These are phyloP conservation scores for Notodonta dromedarius DNA, from an alignment of 2,888 invertebrate genomes.

Conservation along the genomic window DNA sequence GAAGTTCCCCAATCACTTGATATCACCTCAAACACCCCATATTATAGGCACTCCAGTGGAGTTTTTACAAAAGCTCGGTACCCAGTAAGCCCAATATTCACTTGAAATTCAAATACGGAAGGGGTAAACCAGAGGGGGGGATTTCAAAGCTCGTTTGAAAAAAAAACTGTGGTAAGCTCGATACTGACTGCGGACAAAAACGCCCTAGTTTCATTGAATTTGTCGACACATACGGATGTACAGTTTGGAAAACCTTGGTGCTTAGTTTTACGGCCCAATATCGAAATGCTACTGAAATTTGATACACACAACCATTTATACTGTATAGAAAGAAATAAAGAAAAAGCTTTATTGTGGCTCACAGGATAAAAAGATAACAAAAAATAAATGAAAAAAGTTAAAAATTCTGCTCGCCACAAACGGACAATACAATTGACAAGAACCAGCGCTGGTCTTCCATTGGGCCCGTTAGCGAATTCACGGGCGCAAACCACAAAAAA, in stretches of 20 bases:
- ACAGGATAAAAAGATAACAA: too few relatives aligned
- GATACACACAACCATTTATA: too few relatives aligned
- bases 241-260: conserved; percentile 1
- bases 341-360: too few relatives aligned
- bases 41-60: not conserved
- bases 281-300: too few relatives aligned
- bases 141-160: conserved; percentile 39
- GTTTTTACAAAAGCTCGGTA: not conserved
- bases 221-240: conserved; percentile 22
- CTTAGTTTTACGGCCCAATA: not conserved
- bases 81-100: conserved; percentile 11
- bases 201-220: conserved; percentile 37
- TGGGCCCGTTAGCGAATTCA: too few relatives aligned
- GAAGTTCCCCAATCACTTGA: not conserved
- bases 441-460: too few relatives aligned
- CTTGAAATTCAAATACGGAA: conserved; percentile 21
- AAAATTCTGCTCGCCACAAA: too few relatives aligned
- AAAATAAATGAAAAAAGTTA: too few relatives aligned
- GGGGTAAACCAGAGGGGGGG: conserved; percentile 33
- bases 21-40: not conserved
- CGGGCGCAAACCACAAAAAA: too few relatives aligned
- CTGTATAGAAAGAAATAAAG: too few relatives aligned
- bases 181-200: conserved; percentile 43
- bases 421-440: too few relatives aligned
- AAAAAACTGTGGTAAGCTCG: conserved; percentile 36